phyloP scores from a whole-genome alignment of 2,113 vertebrate genomes.

The Macquaria australasica region DNA sequence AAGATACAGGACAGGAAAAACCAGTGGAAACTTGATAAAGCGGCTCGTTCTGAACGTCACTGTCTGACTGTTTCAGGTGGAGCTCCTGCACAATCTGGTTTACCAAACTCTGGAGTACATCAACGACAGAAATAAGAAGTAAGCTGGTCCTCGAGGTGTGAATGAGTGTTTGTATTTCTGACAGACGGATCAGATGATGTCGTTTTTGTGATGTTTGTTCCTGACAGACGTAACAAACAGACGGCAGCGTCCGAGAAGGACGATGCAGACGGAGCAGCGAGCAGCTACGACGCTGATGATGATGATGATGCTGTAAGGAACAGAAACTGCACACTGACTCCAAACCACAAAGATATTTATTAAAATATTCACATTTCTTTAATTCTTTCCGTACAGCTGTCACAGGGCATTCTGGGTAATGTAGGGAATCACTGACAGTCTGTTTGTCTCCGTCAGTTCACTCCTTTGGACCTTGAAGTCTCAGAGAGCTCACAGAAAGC shows the following conservation, averaged over 20 bases:
- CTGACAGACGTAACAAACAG: conserved; percentile 79
- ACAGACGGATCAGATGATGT: neutral
- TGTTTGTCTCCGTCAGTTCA: conserved; percentile 79
- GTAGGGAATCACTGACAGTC: neutral
- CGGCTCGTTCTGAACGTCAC: accelerated
- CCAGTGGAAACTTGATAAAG: no score
- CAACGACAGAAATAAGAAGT: conserved; percentile 92
- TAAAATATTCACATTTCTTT: no score
- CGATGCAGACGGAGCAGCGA: neutral
- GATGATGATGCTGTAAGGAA: conserved; percentile 69
- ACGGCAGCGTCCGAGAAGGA: conserved; percentile 61
- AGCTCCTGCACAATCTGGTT: conserved; percentile 93
- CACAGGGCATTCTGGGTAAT: conserved; percentile 40
- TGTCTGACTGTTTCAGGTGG: conserved; percentile 85
- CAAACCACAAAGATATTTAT: no score
- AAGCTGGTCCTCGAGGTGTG: neutral
- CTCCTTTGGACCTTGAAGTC: conserved; percentile 78
- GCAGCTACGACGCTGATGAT: neutral
- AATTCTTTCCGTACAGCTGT: neutral
- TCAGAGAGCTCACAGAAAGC: conserved; percentile 62
- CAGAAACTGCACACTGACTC: neutral
- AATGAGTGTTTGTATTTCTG: neutral
- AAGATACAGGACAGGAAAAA: accelerated
- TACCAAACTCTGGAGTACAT: conserved; percentile 92
- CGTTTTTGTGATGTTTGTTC: neutral